Conservation (phyloP, 2,797 vertebrate genomes). For the Ficedula albicollis region DNA sequence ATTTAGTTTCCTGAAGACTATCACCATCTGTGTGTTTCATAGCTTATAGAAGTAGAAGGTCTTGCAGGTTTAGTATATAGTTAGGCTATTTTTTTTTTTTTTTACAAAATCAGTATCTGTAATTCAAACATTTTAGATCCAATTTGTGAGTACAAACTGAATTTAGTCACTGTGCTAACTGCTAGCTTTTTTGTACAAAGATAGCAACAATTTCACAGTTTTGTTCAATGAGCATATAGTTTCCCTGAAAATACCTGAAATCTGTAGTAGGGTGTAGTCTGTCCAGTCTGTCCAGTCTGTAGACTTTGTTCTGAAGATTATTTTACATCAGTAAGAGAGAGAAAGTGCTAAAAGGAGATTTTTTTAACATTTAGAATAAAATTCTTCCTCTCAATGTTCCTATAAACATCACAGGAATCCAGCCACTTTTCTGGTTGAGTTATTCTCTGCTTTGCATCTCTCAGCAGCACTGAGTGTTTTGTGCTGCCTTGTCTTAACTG, state of each 20-base stretch:
- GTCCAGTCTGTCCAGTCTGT: not conserved
- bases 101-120: not conserved
- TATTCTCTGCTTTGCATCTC: not conserved
- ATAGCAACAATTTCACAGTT: not conserved
- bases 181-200: not conserved
- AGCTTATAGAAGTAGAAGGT: not conserved
- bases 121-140: not conserved
- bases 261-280: not conserved
- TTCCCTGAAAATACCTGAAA: not conserved
- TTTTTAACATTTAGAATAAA: not conserved
- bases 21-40: conserved; percentile 22
- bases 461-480: not conserved
- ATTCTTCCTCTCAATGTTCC: not conserved
- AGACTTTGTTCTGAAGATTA: not conserved
- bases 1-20: not conserved
- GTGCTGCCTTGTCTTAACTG: not conserved
- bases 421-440: not conserved
- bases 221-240: not conserved
- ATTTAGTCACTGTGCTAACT: not conserved
- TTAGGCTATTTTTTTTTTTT: not conserved
- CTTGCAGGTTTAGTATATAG: not conserved
- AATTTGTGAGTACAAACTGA: not conserved
- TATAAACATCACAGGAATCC: not conserved
- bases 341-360: not conserved
- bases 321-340: not conserved